phyloP scores from a whole-genome alignment of 1,140 invertebrate genomes.

The Pseudomyrmex pallidus region DNA sequence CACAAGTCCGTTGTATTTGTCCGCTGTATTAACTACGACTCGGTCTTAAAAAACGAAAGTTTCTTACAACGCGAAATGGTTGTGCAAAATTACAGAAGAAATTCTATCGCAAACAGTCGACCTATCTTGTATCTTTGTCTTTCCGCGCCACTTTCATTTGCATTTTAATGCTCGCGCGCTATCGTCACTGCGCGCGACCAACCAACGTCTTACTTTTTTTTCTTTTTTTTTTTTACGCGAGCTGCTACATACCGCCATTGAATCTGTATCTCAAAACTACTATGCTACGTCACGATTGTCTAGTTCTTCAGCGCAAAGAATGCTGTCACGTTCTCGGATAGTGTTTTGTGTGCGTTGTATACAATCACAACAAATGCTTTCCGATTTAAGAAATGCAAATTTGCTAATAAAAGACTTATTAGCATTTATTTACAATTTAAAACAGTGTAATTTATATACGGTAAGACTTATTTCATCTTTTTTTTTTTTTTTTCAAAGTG shows the following conservation, averaged over 20 bases:
- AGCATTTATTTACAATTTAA: too few species aligned
- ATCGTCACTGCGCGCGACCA: not conserved
- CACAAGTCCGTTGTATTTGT: slow-evolving; percentile 39
- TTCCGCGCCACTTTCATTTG: slow-evolving; percentile 54
- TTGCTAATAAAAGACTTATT: too few species aligned
- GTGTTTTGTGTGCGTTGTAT: not conserved
- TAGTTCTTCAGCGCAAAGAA: not conserved
- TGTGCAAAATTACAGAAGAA: slow-evolving; percentile 23
- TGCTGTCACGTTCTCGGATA: not conserved
- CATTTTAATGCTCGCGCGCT: slow-evolving; percentile 62
- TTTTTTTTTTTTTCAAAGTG: too few species aligned
- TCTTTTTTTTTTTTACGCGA: slow-evolving; percentile 21
- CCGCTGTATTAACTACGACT: slow-evolving; percentile 38
- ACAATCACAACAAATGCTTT: too few species aligned
- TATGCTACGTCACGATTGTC: too few species aligned
- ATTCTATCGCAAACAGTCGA: slow-evolving; percentile 17
- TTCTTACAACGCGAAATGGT: slow-evolving; percentile 18
- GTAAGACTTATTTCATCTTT: too few species aligned
- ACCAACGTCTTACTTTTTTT: not conserved
- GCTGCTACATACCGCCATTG: slow-evolving; percentile 16
- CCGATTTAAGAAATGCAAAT: too few species aligned
- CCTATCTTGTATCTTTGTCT: slow-evolving; percentile 10
- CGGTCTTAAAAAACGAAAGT: not conserved
- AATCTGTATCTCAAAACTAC: not conserved
- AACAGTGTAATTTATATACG: too few species aligned